Evolutionary conservation across 2,888 invertebrate genomes (phyloP), one percentile per base, ranked within the genome.

Genomic region (Notodonta dromedarius): DNA sequence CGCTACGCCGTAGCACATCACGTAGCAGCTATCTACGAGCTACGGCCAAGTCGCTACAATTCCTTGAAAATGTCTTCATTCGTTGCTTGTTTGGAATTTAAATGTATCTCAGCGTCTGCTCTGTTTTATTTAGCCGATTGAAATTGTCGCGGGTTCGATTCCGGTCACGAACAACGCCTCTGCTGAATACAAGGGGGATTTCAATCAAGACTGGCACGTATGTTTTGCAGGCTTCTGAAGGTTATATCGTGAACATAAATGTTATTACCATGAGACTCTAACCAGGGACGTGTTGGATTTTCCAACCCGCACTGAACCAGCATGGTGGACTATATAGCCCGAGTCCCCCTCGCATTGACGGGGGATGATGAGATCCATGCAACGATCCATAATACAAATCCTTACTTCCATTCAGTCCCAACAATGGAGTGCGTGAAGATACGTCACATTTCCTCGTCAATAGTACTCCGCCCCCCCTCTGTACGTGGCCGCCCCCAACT

Each of bases 1-100:
- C 14, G 50, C 50, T 50, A 50, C 50, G 50, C 1, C 50, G 50
- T 50, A 50, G 52, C 52, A 24, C 24, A 24, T 52, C 52, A 52
- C 52, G 32, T 52, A 52, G 52, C 52, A 4, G 14, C 16, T 8
- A 12, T 16, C 24, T 52, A 52, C 52, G 52, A 11, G 24, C 11
- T 52, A 52, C 52, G 24, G 32, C 52, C 32, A 14, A 32, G 13
- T 14, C 24, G 52, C 52, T 52, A 52, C 52, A 52, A 52, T 24
- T 52, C 13, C 14, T 52, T 14, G 52, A 12, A 12, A 52, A 48
- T 14, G 48, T 48, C 48, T 51, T 6, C 5, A 32, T 52, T 24
- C 6, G 16, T 24, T 2, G 24, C 32, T 9, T 24, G 52, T 14
- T 52, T 52, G 24, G 52, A 24, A 52, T 52, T 52, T 52, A 24